phyloP scores from a whole-genome alignment of 2,797 vertebrate genomes.

The Nyctalus aviator region DNA sequence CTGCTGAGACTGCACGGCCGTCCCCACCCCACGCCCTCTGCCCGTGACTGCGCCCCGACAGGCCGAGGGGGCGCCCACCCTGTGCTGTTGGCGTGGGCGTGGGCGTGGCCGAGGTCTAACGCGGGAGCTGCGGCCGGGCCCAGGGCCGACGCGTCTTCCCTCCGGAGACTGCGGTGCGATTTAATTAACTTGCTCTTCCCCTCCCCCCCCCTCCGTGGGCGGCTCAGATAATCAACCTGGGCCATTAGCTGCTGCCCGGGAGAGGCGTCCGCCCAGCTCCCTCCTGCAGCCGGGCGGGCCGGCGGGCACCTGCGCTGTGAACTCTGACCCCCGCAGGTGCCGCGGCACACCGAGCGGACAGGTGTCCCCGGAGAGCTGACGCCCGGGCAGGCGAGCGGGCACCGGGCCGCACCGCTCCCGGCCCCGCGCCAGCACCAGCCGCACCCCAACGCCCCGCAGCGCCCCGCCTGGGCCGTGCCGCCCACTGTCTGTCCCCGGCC shows the following conservation, averaged over 20 bases:
- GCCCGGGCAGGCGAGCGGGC: fast-evolving
- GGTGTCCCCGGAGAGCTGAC: background rate
- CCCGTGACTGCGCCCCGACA: fast-evolving
- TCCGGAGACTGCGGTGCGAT: conserved; percentile 65
- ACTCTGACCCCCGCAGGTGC: background rate
- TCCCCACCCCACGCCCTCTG: too few relatives aligned
- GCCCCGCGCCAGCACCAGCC: too few relatives aligned
- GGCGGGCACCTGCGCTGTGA: background rate
- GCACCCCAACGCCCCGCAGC: background rate
- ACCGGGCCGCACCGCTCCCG: fast-evolving
- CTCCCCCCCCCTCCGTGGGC: background rate
- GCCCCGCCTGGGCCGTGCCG: fast-evolving
- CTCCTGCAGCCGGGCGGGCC: background rate
- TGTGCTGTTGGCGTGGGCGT: fast-evolving
- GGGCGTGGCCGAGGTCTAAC: background rate
- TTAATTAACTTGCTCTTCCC: conserved; percentile 77
- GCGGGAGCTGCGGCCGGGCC: conserved; percentile 36
- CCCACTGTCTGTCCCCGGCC: fast-evolving
- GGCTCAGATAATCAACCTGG: conserved; percentile 61
- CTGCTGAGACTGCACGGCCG: fast-evolving
- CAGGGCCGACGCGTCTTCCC: conserved; percentile 67
- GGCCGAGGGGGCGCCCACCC: background rate
- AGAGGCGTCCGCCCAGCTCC: conserved; percentile 10
- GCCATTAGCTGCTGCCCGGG: background rate
- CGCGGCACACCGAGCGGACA: background rate